These are phyloP conservation scores for Hormiphora californensis DNA, from an alignment of 37 sponge, comb jelly and placozoan genomes.

Conservation along the genomic window DNA sequence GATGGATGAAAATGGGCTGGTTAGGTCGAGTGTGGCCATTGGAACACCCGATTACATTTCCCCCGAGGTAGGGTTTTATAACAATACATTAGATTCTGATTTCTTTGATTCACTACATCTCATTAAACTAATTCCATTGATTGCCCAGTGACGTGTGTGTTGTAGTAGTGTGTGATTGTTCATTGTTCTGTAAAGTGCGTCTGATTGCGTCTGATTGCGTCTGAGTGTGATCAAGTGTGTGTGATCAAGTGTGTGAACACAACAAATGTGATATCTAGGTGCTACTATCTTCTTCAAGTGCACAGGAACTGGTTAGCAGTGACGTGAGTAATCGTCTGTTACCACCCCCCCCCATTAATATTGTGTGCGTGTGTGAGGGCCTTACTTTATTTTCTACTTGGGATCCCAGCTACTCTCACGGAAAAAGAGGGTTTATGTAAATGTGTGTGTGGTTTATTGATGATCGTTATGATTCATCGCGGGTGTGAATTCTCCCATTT, in stretches of 20 bases:
- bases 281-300: not conserved
- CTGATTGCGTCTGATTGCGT: not conserved
- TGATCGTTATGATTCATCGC: too few species aligned
- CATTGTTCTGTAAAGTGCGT: not conserved
- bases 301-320: not conserved
- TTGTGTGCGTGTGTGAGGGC: too few species aligned
- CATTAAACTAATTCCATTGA: not conserved
- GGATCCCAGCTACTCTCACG: too few species aligned
- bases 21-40: slow-evolving; percentile 86
- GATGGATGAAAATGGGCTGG: slow-evolving; percentile 78
- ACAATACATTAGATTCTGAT: not conserved
- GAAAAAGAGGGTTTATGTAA: too few species aligned
- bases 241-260: not conserved
- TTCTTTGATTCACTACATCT: slow-evolving; percentile 14
- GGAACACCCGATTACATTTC: slow-evolving; percentile 99
- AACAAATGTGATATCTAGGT: not conserved
- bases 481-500: too few species aligned
- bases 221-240: not conserved
- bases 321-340: not conserved
- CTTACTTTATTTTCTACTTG: too few species aligned
- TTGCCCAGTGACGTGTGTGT: not conserved
- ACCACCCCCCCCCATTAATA: too few species aligned
- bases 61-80: slow-evolving; percentile 69
- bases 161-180: not conserved
- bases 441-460: too few species aligned